phyloP scores from a whole-genome alignment of 2,888 invertebrate species.

The Cylindroiulus punctatus region DNA sequence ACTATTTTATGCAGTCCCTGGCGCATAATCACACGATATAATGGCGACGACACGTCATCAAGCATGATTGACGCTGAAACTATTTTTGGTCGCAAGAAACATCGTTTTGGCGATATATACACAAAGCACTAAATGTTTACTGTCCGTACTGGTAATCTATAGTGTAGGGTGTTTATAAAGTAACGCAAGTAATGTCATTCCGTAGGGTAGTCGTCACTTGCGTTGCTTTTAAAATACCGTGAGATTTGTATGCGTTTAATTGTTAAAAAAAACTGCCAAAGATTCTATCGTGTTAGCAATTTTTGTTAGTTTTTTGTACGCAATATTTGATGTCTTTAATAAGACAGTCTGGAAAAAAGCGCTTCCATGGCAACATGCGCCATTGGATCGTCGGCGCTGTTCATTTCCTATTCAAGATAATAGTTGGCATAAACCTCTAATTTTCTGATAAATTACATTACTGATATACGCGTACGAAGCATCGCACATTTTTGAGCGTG shows the following conservation, averaged over 20 bases:
- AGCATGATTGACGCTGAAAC: conserved; percentile 1
- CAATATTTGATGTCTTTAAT: neutral
- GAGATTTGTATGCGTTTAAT: neutral
- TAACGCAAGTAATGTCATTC: neutral
- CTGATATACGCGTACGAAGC: neutral
- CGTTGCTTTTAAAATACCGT: no score
- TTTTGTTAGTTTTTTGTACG: neutral
- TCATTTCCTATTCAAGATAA: conserved; percentile 13
- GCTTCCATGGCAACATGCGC: neutral
- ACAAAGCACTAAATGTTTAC: neutral
- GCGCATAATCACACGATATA: neutral
- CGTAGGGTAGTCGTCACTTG: no score
- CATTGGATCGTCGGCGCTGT: neutral
- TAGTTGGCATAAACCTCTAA: conserved; percentile 22
- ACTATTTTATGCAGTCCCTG: conserved; percentile 24
- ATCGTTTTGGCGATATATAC: neutral
- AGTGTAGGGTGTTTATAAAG: neutral
- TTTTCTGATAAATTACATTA: neutral
- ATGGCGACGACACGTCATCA: neutral
- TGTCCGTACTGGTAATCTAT: neutral
- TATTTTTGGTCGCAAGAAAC: conserved; percentile 17
- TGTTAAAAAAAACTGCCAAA: conserved; percentile 1
- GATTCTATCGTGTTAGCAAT: no score
- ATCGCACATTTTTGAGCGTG: conserved; percentile 24
- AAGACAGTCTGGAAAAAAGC: neutral